Percentiles rank a stretch among this genome's conserved stretches.
Conservation (phyloP, 1,140 invertebrate genomes). For the Brachionus koreanus region DNA sequence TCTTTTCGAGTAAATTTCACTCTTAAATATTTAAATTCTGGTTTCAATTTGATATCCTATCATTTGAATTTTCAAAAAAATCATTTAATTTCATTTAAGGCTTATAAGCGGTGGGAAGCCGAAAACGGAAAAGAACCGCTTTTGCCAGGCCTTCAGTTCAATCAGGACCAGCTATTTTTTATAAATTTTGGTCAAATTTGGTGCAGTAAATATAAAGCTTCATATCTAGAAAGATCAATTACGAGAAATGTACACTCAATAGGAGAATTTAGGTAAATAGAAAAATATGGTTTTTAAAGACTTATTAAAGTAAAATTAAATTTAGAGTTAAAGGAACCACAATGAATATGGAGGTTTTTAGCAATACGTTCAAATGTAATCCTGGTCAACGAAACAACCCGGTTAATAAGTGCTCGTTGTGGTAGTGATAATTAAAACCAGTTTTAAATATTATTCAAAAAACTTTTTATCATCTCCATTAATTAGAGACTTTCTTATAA, state of each 20-base stretch:
- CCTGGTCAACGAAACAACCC: constrained; percentile 43
- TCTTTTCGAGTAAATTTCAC: constrained; percentile 51
- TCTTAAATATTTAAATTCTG: no score
- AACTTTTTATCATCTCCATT: not conserved
- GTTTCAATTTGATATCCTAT: no score
- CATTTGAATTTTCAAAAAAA: constrained; percentile 43
- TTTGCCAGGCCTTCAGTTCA: constrained; percentile 65
- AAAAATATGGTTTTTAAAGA: not conserved
- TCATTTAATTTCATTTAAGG: constrained; percentile 50
- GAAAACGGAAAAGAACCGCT: constrained; percentile 51
- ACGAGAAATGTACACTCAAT: constrained; percentile 59
- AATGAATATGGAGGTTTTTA: constrained; percentile 53
- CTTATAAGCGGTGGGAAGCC: constrained; percentile 57
- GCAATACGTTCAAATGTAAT: constrained; percentile 55
- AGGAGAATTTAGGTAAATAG: constrained; percentile 55
- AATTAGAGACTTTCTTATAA: not conserved
- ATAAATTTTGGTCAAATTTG: constrained; percentile 68
- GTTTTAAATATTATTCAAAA: not conserved
- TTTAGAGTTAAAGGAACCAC: constrained; percentile 50
- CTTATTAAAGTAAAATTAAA: not conserved
- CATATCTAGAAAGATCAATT: constrained; percentile 58
- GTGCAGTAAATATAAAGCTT: constrained; percentile 60
- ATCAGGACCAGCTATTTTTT: constrained; percentile 68
- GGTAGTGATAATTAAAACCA: constrained; percentile 24
- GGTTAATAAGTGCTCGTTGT: constrained; percentile 45